Conservation (phyloP, 2,888 invertebrate genomes). For the Pandemis corylana region DNA sequence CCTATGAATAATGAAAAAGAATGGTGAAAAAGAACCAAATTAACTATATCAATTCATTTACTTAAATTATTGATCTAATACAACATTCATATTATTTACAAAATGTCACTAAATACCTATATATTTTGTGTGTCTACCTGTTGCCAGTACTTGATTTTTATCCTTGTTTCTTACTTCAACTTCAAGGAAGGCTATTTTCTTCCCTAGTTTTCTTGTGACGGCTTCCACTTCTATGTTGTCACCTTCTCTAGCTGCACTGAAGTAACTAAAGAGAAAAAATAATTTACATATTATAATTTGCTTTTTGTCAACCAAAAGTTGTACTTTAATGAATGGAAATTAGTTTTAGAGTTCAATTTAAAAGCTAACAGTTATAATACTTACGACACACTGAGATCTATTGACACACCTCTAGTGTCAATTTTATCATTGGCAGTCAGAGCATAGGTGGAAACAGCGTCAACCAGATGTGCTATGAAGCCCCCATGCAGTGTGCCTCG, state of each 20-base stretch:
- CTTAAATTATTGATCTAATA: slow-evolving; percentile 19
- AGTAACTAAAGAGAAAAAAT: slow-evolving; percentile 85
- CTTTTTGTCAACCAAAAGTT: too few relatives aligned
- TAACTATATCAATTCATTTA: slow-evolving; percentile 16
- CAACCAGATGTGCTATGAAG: slow-evolving; percentile 91
- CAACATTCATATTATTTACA: slow-evolving; percentile 30
- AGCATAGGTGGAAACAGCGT: slow-evolving; percentile 90
- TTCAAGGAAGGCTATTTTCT: slow-evolving; percentile 92
- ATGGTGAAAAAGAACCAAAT: not conserved
- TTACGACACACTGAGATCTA: slow-evolving; percentile 93
- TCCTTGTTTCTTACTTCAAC: slow-evolving; percentile 91
- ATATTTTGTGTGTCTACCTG: slow-evolving; percentile 94
- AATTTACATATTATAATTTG: not conserved
- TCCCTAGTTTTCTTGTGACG: slow-evolving; percentile 90
- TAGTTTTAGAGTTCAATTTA: too few relatives aligned
- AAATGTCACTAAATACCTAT: slow-evolving; percentile 56
- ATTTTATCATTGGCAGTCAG: slow-evolving; percentile 87
- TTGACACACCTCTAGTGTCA: slow-evolving; percentile 90
- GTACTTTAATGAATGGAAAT: too few relatives aligned
- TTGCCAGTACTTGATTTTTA: slow-evolving; percentile 90
- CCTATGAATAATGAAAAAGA: not conserved
- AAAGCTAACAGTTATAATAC: slow-evolving; percentile 18
- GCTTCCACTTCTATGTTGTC: slow-evolving; percentile 93
- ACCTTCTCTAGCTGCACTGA: slow-evolving; percentile 90
- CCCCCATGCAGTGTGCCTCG: slow-evolving; percentile 93